Evolutionary conservation across 1,140 invertebrate species (phyloP).

Genomic region (Formica selysi): DNA sequence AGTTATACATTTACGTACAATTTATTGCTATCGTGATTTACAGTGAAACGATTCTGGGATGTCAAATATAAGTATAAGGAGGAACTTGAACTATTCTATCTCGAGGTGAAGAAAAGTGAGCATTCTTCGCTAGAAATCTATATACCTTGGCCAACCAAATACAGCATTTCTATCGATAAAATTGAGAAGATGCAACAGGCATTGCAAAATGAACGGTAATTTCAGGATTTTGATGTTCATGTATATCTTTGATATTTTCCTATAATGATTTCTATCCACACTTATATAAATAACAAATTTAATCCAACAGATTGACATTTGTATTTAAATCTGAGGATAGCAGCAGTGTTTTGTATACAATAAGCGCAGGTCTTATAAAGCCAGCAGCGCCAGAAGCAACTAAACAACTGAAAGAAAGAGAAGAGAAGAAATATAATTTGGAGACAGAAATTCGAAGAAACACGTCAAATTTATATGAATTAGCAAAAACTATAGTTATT

Average conservation of each 20-base stretch:
- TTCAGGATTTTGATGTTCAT: not conserved
- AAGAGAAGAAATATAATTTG: constrained; percentile 77
- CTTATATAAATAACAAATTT: constrained; percentile 13
- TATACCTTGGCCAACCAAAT: constrained; percentile 79
- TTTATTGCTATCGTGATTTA: constrained; percentile 22
- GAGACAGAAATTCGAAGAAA: constrained; percentile 82
- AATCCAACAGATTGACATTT: constrained; percentile 81
- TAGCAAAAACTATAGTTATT: constrained; percentile 76
- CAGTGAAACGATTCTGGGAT: constrained; percentile 79
- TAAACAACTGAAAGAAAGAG: constrained; percentile 76
- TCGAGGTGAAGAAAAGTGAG: constrained; percentile 79
- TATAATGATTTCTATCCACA: too few relatives aligned
- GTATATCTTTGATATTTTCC: not conserved
- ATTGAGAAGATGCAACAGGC: constrained; percentile 82
- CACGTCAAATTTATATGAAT: constrained; percentile 81
- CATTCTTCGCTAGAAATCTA: constrained; percentile 79
- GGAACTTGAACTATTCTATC: constrained; percentile 80
- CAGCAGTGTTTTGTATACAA: constrained; percentile 82
- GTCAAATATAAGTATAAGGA: constrained; percentile 82
- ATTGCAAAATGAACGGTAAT: constrained; percentile 75
- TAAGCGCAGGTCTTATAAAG: constrained; percentile 80
- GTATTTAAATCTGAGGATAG: constrained; percentile 83
- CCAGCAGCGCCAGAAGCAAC: constrained; percentile 79
- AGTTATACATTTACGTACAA: not conserved
- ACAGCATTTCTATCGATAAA: constrained; percentile 78